Conservation (phyloP, 2,113 vertebrate species). For the Cromileptes altivelis region DNA sequence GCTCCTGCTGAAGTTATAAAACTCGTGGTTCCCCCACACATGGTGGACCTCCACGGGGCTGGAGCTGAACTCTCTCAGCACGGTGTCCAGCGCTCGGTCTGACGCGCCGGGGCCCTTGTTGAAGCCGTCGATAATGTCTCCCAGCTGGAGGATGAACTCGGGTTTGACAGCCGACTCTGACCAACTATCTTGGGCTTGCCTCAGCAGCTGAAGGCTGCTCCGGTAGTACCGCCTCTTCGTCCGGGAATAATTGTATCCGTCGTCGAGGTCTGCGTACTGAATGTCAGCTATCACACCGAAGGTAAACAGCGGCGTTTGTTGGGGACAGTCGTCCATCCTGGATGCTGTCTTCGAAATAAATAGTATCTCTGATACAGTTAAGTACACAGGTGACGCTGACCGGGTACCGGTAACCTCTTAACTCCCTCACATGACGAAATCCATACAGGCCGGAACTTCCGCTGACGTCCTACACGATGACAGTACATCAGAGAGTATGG, state of each 20-base stretch:
- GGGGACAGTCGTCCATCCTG: constrained; percentile 77
- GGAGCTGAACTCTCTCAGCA: constrained; percentile 83
- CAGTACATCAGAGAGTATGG: background rate
- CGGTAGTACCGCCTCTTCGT: constrained; percentile 88
- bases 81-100: constrained; percentile 82
- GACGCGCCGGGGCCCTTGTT: constrained; percentile 84
- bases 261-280: constrained; percentile 92
- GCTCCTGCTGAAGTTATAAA: constrained; percentile 93
- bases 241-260: constrained; percentile 86
- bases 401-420: background rate
- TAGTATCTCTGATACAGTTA: background rate
- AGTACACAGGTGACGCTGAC: background rate
- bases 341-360: background rate
- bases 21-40: constrained; percentile 96
- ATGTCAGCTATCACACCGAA: constrained; percentile 94
- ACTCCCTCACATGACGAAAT: constrained; percentile 4
- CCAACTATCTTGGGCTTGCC: constrained; percentile 85
- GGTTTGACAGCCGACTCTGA: constrained; percentile 70
- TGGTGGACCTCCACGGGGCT: constrained; percentile 87
- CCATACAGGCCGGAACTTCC: background rate
- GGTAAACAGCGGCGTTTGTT: constrained; percentile 78
- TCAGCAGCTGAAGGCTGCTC: constrained; percentile 86
- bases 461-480: background rate
- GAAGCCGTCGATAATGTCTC: constrained; percentile 94
- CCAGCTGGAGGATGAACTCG: constrained; percentile 92